Conservation (phyloP, 2,113 vertebrate species). For the Cnemophilus loriae region DNA sequence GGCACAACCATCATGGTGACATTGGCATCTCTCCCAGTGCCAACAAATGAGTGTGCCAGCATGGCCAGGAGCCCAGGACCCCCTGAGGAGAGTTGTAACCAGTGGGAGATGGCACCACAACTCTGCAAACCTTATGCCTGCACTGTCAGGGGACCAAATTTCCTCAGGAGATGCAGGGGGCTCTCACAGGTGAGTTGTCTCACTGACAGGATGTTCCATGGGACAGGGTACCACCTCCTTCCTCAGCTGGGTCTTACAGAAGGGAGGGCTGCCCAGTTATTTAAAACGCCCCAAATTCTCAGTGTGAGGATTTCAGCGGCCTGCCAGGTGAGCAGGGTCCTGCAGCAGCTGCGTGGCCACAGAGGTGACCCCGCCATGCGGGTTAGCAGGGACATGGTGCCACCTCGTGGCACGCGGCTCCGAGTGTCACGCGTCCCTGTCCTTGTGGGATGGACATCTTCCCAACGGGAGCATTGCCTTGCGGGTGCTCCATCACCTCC, state of each 20-base stretch:
- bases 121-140: background rate
- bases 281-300: rapidly evolving
- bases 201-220: background rate
- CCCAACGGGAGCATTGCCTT: background rate
- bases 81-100: background rate
- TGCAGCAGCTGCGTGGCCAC: background rate
- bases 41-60: background rate
- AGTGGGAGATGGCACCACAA: rapidly evolving
- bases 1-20: background rate
- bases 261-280: background rate
- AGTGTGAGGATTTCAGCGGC: rapidly evolving
- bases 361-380: background rate
- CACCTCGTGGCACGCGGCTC: slow-evolving; percentile 61
- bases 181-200: background rate
- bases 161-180: background rate
- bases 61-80: background rate
- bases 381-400: slow-evolving; percentile 58
- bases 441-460: background rate
- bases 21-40: background rate
- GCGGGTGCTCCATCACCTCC: background rate
- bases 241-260: background rate
- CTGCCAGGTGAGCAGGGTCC: background rate
- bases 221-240: background rate
- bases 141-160: rapidly evolving
- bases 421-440: background rate